These are phyloP conservation scores for Acromyrmex echinatior DNA, from an alignment of 1,140 invertebrate species.

Conservation along the genomic window DNA sequence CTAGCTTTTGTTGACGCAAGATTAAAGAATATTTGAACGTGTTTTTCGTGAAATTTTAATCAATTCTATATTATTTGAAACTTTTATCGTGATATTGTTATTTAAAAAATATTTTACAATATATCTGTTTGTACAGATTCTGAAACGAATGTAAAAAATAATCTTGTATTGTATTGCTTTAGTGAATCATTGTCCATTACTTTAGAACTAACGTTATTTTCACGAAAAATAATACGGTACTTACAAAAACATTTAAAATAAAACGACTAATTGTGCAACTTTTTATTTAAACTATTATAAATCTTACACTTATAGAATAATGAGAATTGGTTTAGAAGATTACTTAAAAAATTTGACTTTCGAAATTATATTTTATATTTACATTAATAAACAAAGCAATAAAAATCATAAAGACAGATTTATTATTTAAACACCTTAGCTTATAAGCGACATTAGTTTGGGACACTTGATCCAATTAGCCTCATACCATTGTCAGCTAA, in stretches of 20 bases:
- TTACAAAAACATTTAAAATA: not conserved
- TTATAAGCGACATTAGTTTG: too few relatives aligned
- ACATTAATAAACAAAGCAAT: too few relatives aligned
- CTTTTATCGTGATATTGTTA: conserved; percentile 13
- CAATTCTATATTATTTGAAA: conserved; percentile 6
- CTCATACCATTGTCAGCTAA: too few relatives aligned
- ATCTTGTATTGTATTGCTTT: not conserved
- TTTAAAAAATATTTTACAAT: conserved; percentile 6
- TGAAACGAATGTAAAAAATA: not conserved
- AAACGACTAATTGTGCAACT: too few relatives aligned
- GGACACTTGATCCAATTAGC: too few relatives aligned
- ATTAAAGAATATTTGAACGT: not conserved
- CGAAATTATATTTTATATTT: too few relatives aligned
- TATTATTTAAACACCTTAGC: too few relatives aligned
- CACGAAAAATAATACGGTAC: not conserved
- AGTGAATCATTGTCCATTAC: not conserved
- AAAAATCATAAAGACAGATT: too few relatives aligned
- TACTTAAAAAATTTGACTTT: too few relatives aligned
- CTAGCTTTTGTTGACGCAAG: not conserved
- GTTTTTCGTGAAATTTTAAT: not conserved
- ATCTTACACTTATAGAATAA: too few relatives aligned
- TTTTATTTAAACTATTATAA: too few relatives aligned
- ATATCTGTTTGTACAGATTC: not conserved
- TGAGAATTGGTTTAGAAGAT: too few relatives aligned
- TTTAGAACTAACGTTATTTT: not conserved